Conservation (phyloP, 2,888 invertebrate genomes). For the Opisthograptis luteolata region DNA sequence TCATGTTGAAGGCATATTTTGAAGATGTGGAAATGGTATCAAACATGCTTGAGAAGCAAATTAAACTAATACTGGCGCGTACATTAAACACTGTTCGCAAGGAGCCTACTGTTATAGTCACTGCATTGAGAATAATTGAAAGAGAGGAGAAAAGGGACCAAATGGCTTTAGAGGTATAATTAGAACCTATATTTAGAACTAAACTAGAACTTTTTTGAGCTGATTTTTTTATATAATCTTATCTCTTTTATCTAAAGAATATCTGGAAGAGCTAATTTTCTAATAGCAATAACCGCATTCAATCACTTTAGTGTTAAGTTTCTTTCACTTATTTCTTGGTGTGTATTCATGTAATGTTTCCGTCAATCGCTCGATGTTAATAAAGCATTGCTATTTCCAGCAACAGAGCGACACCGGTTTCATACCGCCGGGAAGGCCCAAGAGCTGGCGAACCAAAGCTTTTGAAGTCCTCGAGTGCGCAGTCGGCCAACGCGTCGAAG, state of each 20-base stretch:
- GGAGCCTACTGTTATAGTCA: conserved; percentile 97
- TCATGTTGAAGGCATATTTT: conserved; percentile 97
- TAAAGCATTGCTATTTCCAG: conserved; percentile 55
- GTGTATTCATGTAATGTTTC: too few species aligned
- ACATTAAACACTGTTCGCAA: conserved; percentile 97
- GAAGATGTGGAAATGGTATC: conserved; percentile 97
- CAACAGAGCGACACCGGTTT: conserved; percentile 93
- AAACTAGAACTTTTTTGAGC: too few species aligned
- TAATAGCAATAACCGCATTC: too few species aligned
- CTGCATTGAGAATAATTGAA: conserved; percentile 97
- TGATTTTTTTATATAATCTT: too few species aligned
- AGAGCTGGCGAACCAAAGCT: conserved; percentile 94
- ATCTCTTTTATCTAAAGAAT: too few species aligned
- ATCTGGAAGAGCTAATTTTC: too few species aligned
- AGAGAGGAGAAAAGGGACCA: conserved; percentile 98
- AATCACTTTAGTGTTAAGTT: too few species aligned
- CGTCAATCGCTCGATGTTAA: too few species aligned
- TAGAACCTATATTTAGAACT: too few species aligned
- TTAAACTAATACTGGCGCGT: conserved; percentile 94
- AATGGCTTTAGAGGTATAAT: conserved; percentile 88
- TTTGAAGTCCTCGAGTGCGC: conserved; percentile 92
- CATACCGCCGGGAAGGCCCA: conserved; percentile 97
- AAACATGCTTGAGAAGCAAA: conserved; percentile 94
- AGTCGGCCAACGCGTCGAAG: conserved; percentile 94
- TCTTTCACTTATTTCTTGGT: too few species aligned